Percentiles rank a stretch among this genome's conserved stretches.
phyloP scores from a whole-genome alignment of 2,113 vertebrate species.

The Xiphophorus couchianus region DNA sequence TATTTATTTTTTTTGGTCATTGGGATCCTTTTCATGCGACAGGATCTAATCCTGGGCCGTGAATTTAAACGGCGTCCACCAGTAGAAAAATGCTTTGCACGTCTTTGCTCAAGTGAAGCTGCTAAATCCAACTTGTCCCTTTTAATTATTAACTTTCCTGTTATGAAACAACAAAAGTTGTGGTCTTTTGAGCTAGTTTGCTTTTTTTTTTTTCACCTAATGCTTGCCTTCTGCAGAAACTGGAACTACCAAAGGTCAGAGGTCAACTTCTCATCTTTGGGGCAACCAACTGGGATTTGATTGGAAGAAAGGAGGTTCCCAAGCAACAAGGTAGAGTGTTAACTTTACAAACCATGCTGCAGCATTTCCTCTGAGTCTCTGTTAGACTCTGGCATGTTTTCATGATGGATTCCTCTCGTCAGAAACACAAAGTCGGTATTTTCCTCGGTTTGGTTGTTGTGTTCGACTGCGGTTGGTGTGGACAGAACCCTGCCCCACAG shows the following conservation, averaged over 20 bases:
- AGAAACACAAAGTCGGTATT: neutral
- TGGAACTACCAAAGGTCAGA: constrained; percentile 90
- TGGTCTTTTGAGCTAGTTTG: neutral
- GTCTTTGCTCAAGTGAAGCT: neutral
- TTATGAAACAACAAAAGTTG: neutral
- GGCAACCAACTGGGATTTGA: constrained; percentile 98
- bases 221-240: constrained; percentile 81
- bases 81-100: neutral
- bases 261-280: constrained; percentile 95
- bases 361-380: neutral
- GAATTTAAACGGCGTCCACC: constrained; percentile 3
- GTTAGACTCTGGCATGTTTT: neutral
- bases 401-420: neutral
- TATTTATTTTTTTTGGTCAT: neutral
- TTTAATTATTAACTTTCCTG: neutral
- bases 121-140: neutral
- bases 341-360: neutral
- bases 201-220: neutral
- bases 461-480: neutral
- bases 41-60: neutral
- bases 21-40: neutral
- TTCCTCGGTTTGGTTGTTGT: neutral
- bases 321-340: constrained; percentile 89
- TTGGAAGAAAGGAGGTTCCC: constrained; percentile 96
- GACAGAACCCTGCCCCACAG: neutral